These are phyloP conservation scores for Cerastis leucographa DNA, from an alignment of 2,888 invertebrate species.

Conservation along the genomic window DNA sequence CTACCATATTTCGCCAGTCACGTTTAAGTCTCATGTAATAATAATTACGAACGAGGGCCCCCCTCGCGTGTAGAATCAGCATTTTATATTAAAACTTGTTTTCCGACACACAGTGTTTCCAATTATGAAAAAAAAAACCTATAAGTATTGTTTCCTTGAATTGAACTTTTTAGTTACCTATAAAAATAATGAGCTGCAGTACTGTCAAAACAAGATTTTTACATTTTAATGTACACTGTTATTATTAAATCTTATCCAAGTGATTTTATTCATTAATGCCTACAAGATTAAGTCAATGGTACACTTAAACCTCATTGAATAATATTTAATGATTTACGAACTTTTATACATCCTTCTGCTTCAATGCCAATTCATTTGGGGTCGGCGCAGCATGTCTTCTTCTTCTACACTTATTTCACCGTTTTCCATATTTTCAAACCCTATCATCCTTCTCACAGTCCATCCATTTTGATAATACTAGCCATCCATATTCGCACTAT, in stretches of 20 bases:
- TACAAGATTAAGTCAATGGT: background rate
- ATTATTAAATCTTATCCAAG: background rate
- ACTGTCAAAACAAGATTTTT: too few species aligned
- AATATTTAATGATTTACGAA: too few species aligned
- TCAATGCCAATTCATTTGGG: too few species aligned
- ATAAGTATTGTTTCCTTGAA: background rate
- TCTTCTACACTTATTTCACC: background rate
- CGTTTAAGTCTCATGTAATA: too few species aligned
- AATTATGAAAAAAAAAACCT: background rate
- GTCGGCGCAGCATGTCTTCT: background rate
- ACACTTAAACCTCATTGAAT: background rate
- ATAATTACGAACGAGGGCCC: too few species aligned
- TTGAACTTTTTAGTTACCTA: too few species aligned
- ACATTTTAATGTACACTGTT: background rate
- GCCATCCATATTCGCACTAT: background rate
- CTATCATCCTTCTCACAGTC: background rate
- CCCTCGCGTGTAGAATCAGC: too few species aligned
- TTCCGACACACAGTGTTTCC: background rate
- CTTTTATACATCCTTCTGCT: too few species aligned
- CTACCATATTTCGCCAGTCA: too few species aligned
- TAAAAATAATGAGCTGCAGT: too few species aligned
- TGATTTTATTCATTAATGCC: background rate
- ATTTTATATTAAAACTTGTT: background rate
- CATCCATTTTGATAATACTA: background rate
- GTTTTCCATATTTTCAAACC: rapidly evolving